phyloP scores from a whole-genome alignment of 2,888 invertebrate species.

The Caenorhabditis imperialis region DNA sequence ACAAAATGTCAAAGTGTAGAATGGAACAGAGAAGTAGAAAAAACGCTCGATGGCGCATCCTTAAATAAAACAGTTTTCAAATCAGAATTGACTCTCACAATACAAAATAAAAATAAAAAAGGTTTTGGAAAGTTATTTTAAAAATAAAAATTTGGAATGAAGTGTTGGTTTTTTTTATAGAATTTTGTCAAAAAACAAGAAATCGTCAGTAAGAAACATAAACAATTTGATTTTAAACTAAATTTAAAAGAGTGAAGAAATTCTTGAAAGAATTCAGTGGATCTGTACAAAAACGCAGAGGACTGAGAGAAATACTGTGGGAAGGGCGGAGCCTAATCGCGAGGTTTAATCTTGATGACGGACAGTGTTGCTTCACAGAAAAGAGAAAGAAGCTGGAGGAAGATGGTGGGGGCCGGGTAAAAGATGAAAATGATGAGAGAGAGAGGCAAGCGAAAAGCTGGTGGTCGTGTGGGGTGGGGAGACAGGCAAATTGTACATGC shows the following conservation, averaged over 20 bases:
- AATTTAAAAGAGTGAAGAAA: too few species aligned
- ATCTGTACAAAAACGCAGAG: not conserved
- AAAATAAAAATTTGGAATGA: constrained; percentile 9
- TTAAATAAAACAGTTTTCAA: not conserved
- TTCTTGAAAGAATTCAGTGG: constrained; percentile 8
- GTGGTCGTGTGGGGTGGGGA: constrained; percentile 2
- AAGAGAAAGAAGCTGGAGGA: constrained; percentile 5
- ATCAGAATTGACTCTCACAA: not conserved
- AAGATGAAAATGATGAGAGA: constrained; percentile 37
- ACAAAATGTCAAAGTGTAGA: constrained; percentile 7
- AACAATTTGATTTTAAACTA: too few species aligned
- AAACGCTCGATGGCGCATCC: constrained; percentile 57
- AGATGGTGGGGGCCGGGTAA: not conserved
- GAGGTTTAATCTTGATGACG: constrained; percentile 57
- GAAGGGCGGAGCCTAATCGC: constrained; percentile 24
- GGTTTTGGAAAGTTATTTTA: too few species aligned
- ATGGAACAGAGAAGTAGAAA: constrained; percentile 29
- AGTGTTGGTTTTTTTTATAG: too few species aligned
- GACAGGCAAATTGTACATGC: constrained; percentile 30
- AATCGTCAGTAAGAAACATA: too few species aligned
- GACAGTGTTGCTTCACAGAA: constrained; percentile 25
- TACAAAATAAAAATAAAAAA: not conserved
- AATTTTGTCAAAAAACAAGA: too few species aligned
- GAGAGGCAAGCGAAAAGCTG: constrained; percentile 10
- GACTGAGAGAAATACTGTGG: constrained; percentile 24